A percentile compares a stretch with the other conserved stretches of the same genome.
These are phyloP conservation scores for Glyptemys insculpta DNA, from an alignment of 2,797 vertebrate species.

Conservation along the genomic window DNA sequence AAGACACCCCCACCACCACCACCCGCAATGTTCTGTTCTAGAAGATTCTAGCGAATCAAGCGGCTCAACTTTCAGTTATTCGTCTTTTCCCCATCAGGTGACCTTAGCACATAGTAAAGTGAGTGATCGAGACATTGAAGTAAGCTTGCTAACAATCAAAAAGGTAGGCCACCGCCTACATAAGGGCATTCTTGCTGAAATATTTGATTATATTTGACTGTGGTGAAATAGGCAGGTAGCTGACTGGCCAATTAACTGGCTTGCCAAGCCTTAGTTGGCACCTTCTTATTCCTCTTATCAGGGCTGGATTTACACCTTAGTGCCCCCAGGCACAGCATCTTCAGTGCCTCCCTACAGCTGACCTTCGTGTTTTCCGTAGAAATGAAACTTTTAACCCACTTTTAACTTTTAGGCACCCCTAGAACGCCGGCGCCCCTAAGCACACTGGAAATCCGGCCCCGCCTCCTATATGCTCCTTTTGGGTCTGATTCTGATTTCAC, in stretches of 20 bases:
- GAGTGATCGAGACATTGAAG: not conserved
- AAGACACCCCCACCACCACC: too few relatives aligned
- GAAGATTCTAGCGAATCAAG: not conserved
- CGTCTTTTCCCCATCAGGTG: not conserved
- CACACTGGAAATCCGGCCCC: too few relatives aligned
- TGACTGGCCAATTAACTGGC: not conserved
- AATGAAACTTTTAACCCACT: too few relatives aligned
- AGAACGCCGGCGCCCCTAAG: too few relatives aligned
- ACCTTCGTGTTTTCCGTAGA: too few relatives aligned
- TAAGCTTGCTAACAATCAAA: not conserved
- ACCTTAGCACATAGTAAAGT: not conserved
- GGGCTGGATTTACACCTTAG: too few relatives aligned
- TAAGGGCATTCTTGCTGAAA: not conserved
- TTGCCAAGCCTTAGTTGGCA: too few relatives aligned
- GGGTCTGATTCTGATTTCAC: not conserved
- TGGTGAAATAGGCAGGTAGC: not conserved
- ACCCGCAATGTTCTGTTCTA: too few relatives aligned
- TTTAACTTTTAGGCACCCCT: too few relatives aligned
- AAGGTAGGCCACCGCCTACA: not conserved
- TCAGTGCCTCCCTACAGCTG: too few relatives aligned
- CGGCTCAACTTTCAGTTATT: not conserved
- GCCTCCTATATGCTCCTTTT: rapidly evolving
- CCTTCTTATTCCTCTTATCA: not conserved
- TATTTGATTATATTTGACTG: not conserved
- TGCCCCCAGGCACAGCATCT: too few relatives aligned